phyloP scores from a whole-genome alignment of 1,140 invertebrate genomes.

The Brachionus plicatilis region DNA sequence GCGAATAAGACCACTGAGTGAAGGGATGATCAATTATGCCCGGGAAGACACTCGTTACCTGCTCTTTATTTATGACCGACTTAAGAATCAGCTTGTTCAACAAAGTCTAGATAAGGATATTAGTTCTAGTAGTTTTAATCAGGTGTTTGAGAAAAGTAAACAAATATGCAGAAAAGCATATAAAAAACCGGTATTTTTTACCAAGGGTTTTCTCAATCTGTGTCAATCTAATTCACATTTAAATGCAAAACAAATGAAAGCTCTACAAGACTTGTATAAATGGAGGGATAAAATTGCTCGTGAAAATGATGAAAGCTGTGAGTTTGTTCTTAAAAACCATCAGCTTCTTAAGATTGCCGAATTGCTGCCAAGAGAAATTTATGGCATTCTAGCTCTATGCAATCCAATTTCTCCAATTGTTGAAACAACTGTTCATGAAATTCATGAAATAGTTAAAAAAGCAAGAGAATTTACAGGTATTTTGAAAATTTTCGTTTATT shows the following conservation, averaged over 20 bases:
- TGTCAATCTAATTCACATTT: constrained; percentile 36
- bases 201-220: constrained; percentile 62
- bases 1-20: constrained; percentile 77
- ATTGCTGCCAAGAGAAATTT: constrained; percentile 81
- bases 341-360: constrained; percentile 87
- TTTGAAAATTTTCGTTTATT: background rate
- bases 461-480: constrained; percentile 61
- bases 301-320: constrained; percentile 79
- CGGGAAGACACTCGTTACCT: constrained; percentile 91
- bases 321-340: constrained; percentile 86
- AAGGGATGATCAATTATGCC: constrained; percentile 78
- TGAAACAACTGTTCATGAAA: constrained; percentile 65
- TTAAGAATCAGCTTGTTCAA: constrained; percentile 72
- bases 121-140: constrained; percentile 65
- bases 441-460: constrained; percentile 71
- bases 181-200: constrained; percentile 68
- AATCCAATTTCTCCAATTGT: constrained; percentile 84
- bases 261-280: constrained; percentile 71
- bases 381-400: constrained; percentile 86
- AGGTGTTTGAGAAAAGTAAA: constrained; percentile 67
- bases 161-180: constrained; percentile 68
- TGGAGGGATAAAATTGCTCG: constrained; percentile 84
- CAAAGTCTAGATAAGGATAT: constrained; percentile 57
- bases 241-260: constrained; percentile 65
- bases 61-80: constrained; percentile 78